Evolutionary conservation across 2,797 vertebrate genomes (phyloP), one percentile per base, ranked within the genome.

Genomic region (Thripadectes ignobilis): DNA sequence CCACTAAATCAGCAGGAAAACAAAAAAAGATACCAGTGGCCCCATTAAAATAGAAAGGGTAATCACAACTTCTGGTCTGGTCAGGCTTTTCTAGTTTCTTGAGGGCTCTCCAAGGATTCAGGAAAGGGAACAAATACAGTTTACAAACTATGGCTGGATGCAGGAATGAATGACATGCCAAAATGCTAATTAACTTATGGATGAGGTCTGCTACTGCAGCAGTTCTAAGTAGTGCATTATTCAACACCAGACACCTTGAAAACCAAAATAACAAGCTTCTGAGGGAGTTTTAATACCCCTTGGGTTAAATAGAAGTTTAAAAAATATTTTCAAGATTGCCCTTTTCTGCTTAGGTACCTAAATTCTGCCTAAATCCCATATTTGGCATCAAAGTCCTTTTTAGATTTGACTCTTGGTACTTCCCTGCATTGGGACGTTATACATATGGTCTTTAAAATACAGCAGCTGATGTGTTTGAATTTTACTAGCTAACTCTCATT

Each of bases 181-280:
- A 95, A 88, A 73, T 58, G 16, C 20, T 96, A 76, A 86, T 94
- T 90, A 84, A 76, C 43, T 51, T 62, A 39, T 62, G 69, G 62
- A 69, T 68, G 51, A 90, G 36, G 32, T 77, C 66, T 88, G 77
- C 79, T 88, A 66, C 51, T 76, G 41, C 48, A 84, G 69, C 76
- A 84, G 39, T 66, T 84, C 54, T 30, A 29, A 58, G 46, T 26
- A 62, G 73, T 52, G 59, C 55, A 78, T 92, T 94, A 86, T 93
- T 95, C 88, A 95, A 89, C 55, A 89, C 34, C 0, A 2, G 52
- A 80, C 81, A 89, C 68, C 81, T 78, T 77, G 52, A 83, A 91
- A 91, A 95, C 17, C 10, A 79, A 94, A 95, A 85, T 95, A 95
- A 89, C 69, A 89, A 95, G 74, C n/a, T 94, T 85, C 63, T 1